These are phyloP conservation scores for Amiota communis DNA, from an alignment of 2,888 invertebrate species.

Conservation along the genomic window DNA sequence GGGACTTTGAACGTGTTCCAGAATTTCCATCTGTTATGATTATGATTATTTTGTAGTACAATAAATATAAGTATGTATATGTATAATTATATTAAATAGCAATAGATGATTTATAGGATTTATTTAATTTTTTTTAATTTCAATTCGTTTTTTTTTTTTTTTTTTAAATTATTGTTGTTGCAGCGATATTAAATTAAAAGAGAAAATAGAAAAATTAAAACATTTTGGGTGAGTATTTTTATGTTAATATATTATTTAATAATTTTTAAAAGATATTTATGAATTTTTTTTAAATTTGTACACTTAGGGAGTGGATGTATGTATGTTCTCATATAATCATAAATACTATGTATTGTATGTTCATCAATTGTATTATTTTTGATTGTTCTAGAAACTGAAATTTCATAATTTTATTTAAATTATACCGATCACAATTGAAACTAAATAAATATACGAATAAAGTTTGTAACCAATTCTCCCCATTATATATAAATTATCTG, in stretches of 20 bases:
- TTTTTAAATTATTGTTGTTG: slow-evolving; percentile 40
- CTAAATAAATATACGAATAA: no score
- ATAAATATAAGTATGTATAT: no score
- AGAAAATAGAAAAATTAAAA: slow-evolving; percentile 30
- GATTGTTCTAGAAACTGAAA: no score
- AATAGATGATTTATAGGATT: not conserved
- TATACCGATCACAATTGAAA: no score
- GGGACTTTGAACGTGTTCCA: slow-evolving; percentile 73
- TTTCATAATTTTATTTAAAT: no score
- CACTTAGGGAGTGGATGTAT: no score
- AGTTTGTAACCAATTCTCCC: no score
- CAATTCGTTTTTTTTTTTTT: slow-evolving; percentile 24
- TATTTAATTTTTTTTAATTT: slow-evolving; percentile 13
- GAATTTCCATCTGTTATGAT: slow-evolving; percentile 71
- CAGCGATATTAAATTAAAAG: slow-evolving; percentile 26
- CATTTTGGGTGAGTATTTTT: not conserved
- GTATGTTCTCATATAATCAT: no score
- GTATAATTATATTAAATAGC: no score
- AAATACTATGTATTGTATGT: no score
- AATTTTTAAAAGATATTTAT: slow-evolving; percentile 6
- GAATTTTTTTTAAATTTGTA: not conserved
- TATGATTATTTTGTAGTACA: slow-evolving; percentile 23
- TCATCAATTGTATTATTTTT: no score
- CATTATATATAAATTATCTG: no score
- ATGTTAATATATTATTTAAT: not conserved